Conservation (phyloP, 2,113 vertebrate genomes). For the Cyphomyrus plagiostoma region DNA sequence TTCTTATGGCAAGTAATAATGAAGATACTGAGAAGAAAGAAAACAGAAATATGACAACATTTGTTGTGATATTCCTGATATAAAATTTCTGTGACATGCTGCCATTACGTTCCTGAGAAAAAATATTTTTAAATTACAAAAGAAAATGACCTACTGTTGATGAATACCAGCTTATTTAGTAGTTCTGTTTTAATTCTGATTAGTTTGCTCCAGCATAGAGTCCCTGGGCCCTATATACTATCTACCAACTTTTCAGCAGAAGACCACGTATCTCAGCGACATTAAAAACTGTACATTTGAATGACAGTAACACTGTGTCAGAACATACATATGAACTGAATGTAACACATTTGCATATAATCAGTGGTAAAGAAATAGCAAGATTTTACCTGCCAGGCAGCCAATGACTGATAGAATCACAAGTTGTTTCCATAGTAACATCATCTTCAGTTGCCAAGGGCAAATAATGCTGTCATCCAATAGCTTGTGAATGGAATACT, state of each 20-base stretch:
- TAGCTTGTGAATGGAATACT: conserved; percentile 58
- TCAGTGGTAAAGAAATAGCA: conserved; percentile 40
- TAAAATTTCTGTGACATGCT: neutral
- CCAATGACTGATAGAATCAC: conserved; percentile 77
- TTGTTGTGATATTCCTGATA: neutral
- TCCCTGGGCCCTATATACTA: neutral
- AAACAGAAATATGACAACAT: neutral
- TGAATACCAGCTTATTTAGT: neutral
- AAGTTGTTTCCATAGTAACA: conserved; percentile 87
- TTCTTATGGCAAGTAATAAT: neutral
- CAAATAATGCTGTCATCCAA: conserved; percentile 64
- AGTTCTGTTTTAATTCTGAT: neutral
- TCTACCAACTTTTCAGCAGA: neutral
- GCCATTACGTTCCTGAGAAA: neutral
- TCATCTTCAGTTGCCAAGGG: conserved; percentile 76
- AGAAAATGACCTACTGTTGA: neutral
- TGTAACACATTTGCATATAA: conserved; percentile 27
- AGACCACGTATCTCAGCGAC: neutral
- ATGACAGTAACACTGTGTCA: neutral
- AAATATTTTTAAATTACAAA: neutral
- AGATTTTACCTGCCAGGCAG: conserved; percentile 86
- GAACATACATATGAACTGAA: conserved; percentile 5
- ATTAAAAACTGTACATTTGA: neutral
- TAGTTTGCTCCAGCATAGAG: neutral
- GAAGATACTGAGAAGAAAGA: neutral